Evolutionary conservation across 2,797 vertebrate species (phyloP), one percentile per base, ranked within the genome.

Genomic region (Taenioides sp.): DNA sequence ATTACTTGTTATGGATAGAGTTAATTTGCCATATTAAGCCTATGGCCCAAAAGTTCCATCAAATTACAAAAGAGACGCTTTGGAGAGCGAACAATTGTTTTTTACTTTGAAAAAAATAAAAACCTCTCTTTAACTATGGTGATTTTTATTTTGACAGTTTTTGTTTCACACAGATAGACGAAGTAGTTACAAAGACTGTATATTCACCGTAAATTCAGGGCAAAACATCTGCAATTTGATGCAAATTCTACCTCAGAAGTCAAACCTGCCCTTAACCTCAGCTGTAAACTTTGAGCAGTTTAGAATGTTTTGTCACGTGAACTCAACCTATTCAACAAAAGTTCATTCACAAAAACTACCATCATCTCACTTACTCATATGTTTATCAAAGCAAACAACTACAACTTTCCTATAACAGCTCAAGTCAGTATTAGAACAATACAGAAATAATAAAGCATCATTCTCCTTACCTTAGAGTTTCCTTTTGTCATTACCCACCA

Each of bases 391-490:
- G 37, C 37, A 63, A 22, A 63, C n/a, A 37, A 22, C 5, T 60
- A 14, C 58, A 28, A 2, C 34, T 18, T n/a, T 34, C 59, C 59
- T 40, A 47, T 70, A 40, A 11, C 47, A 62, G 14, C 59, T 16
- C n/a, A 9, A 25, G 0, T 50, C 31, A 67, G 2, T 64, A 47
- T 47, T 27, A 27, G 12, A 59, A 73, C 5, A 27, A 63, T 43
- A 34, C 40, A 17, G 22, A 72, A 47, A 3, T 17, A 47, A 47
- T 47, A 47, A 14, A 62, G 62, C 20, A 54, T 31, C 18, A 25
- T 10, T 59, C 10, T 2, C 7, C 75, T 65, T 74, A 80, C 82
- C 74, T 84, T 72, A 28, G 27, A 78, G 72, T 28, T 72, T 55
- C 55, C 59, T 31, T 47, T 14, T 0, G 0, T 75, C 70, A 47